Conservation (phyloP, 2,797 vertebrate species). For the Pelodytes ibericus region DNA sequence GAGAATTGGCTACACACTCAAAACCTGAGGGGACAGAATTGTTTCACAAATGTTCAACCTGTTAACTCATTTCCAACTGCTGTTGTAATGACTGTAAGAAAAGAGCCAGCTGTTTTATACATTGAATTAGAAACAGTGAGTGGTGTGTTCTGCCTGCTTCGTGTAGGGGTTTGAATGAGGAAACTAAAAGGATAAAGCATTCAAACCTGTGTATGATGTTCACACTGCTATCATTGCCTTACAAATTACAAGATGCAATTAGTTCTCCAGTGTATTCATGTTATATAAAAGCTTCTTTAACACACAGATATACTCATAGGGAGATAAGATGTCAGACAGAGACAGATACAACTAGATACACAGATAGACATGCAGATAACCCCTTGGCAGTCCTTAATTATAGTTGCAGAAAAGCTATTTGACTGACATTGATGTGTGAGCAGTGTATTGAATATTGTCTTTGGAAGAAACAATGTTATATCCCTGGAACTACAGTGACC, state of each 20-base stretch:
- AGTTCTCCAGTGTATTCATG: neutral
- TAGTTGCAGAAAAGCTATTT: too few species aligned
- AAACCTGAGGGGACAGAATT: conserved; percentile 5
- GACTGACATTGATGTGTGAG: too few species aligned
- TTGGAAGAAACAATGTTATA: too few species aligned
- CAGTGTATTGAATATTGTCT: too few species aligned
- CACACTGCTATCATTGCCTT: neutral
- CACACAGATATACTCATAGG: too few species aligned
- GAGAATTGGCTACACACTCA: neutral
- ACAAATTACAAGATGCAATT: neutral
- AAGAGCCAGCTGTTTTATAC: neutral
- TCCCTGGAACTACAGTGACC: too few species aligned
- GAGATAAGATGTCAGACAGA: too few species aligned
- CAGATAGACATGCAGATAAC: too few species aligned
- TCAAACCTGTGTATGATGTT: neutral
- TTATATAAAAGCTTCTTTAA: neutral
- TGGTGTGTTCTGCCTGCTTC: neutral
- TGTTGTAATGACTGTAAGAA: conserved; percentile 10
- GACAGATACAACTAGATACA: too few species aligned
- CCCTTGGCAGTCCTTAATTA: too few species aligned
- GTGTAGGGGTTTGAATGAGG: neutral
- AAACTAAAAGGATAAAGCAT: neutral
- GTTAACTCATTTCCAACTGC: conserved; percentile 9
- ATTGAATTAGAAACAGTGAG: neutral
- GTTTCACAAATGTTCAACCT: conserved; percentile 10